Conservation (phyloP, 2,797 vertebrate genomes). For the Phrynocephalus guinanensis region DNA sequence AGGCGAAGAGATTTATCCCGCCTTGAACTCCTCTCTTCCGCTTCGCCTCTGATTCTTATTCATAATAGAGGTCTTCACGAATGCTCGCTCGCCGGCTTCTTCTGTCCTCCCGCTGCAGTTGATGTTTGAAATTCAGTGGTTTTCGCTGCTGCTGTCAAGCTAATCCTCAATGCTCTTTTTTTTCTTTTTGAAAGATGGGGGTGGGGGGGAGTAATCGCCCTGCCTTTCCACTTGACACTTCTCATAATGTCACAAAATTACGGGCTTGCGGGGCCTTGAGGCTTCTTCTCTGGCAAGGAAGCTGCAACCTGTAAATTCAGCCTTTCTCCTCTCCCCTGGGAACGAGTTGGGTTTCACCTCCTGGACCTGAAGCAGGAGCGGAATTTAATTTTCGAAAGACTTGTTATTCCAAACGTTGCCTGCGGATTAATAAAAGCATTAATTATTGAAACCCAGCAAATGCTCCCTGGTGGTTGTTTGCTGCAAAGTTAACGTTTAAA, state of each 20-base stretch:
- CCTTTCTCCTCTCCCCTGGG: not conserved
- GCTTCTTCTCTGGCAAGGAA: slow-evolving; percentile 14
- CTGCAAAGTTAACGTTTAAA: slow-evolving; percentile 65
- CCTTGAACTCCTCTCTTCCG: no score
- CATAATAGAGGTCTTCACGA: not conserved
- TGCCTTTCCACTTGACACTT: slow-evolving; percentile 22
- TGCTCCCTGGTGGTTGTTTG: slow-evolving; percentile 66
- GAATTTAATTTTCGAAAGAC: slow-evolving; percentile 51
- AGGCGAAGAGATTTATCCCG: no score
- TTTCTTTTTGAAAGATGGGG: not conserved
- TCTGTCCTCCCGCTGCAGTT: not conserved
- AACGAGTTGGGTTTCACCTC: slow-evolving; percentile 16
- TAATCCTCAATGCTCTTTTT: not conserved
- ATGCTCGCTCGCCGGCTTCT: no score
- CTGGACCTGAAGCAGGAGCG: slow-evolving; percentile 8
- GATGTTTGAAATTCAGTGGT: not conserved
- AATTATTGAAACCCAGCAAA: slow-evolving; percentile 61
- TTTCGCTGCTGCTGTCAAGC: slow-evolving; percentile 29
- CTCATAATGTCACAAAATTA: slow-evolving; percentile 34
- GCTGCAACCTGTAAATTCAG: not conserved
- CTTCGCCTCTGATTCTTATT: no score
- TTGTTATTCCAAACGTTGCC: slow-evolving; percentile 56
- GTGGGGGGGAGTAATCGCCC: not conserved
- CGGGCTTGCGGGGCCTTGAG: slow-evolving; percentile 28
- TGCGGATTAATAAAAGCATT: slow-evolving; percentile 63